Conservation (phyloP, 2,888 invertebrate species). For the Sphecodes monilicornis region DNA sequence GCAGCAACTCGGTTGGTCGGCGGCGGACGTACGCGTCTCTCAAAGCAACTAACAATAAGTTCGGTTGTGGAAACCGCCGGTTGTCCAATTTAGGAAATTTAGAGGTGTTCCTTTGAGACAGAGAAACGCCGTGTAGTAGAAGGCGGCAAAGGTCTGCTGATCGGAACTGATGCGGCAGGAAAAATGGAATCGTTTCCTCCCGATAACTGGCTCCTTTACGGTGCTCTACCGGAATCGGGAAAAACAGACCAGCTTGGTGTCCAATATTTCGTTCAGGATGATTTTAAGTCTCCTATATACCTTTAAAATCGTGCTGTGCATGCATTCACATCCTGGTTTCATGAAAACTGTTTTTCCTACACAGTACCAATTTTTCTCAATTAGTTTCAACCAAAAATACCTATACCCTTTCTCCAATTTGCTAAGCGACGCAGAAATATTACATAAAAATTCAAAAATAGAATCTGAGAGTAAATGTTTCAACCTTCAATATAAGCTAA, state of each 20-base stretch:
- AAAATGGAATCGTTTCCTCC: constrained; percentile 68
- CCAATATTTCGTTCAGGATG: constrained; percentile 44
- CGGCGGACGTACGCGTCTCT: not conserved
- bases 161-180: constrained; percentile 56
- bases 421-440: too few species aligned
- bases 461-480: too few species aligned
- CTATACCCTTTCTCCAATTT: not conserved
- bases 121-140: not conserved
- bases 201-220: constrained; percentile 64
- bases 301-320: not conserved
- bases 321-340: accelerated
- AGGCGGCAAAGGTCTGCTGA: constrained; percentile 47
- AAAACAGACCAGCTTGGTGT: constrained; percentile 31
- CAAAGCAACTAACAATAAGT: constrained; percentile 35
- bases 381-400: not conserved
- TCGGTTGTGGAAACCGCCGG: constrained; percentile 18
- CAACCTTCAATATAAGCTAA: too few species aligned
- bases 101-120: constrained; percentile 26
- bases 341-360: not conserved
- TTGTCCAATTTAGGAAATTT: constrained; percentile 49
- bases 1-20: constrained; percentile 15
- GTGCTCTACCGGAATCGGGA: constrained; percentile 19
- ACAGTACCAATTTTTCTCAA: not conserved
- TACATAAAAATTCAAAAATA: too few species aligned
- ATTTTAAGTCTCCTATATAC: constrained; percentile 19